Base-by-base conservation (phyloP, 2,797 vertebrate species). In the Trachops cirrhosus region DNA sequence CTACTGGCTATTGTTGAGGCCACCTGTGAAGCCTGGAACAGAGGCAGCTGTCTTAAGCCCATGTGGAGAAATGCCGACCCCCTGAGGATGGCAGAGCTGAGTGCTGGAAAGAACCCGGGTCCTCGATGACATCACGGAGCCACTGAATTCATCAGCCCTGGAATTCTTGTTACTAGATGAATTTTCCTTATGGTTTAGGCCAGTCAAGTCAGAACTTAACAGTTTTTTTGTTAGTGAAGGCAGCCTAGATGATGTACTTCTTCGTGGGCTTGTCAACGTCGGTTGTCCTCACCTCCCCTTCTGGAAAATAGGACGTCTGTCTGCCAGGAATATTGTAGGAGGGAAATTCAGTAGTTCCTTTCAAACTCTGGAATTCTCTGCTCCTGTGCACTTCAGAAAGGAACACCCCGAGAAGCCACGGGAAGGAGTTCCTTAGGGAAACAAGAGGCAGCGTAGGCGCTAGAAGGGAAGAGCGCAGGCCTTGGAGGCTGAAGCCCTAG, bases 151-250 rank as follows among this genome's bases (percentile, higher is more conserved):
- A 34, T 41, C 34, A 59, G 67, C 2, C 14, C 32, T 46, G 71
- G 54, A 68, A 44, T 80, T 73, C 26, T 54, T 37, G 19, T 85
- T 37, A n/a, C 0, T 24, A 50, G 59, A 52, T 62, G 68, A 80
- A 67, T 80, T 71, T 95, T 94, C 41, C 48, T 96, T 48, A 22
- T 16, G 39, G 44, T 29, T 85, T 86, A 71, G 22, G 62, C 59
- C 44, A 34, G 16, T 57, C 80, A 75, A 62, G 39, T 79, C 39
- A 68, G 57, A 88, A 24, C 9, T n/a, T 62, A 22, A 29, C 2
- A 3, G 29, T 79, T 12, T 59, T 83, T 32, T 67, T 34, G n/a
- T 22, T 71, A n/a, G 46, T 14, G 21, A 86, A 74, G 62, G 48
- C 34, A 73, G 59, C 24, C 41, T 48, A 4, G 18, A 18, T 57